A percentile compares a stretch with the other conserved stretches of the same genome.
phyloP scores from a whole-genome alignment of 2,888 invertebrate species.

The Sipha maydis region DNA sequence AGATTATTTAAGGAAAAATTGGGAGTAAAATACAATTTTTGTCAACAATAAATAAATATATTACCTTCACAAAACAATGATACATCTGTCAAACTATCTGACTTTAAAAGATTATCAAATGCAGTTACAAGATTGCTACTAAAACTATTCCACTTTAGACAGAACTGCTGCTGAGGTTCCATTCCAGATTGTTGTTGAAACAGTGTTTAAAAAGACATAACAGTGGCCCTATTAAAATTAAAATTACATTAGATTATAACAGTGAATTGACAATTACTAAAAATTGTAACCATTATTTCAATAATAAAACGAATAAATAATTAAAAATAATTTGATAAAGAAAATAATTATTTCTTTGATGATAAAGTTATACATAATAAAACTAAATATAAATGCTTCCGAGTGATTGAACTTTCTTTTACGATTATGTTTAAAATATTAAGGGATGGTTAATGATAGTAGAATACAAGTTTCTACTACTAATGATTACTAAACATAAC shows the following conservation, averaged over 20 bases:
- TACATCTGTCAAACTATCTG: slow-evolving; percentile 91
- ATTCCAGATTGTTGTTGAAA: slow-evolving; percentile 72
- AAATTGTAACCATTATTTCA: background rate
- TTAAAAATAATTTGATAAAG: background rate
- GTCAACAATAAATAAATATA: slow-evolving; percentile 5
- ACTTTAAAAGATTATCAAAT: slow-evolving; percentile 92
- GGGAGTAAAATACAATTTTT: background rate
- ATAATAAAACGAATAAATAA: background rate
- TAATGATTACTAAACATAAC: background rate
- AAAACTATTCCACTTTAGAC: slow-evolving; percentile 96
- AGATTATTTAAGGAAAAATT: background rate
- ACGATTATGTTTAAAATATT: background rate
- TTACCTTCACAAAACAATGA: slow-evolving; percentile 91
- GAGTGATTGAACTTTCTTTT: background rate
- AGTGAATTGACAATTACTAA: background rate
- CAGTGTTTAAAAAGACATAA: slow-evolving; percentile 63
- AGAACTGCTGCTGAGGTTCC: slow-evolving; percentile 93
- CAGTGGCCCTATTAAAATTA: slow-evolving; percentile 61
- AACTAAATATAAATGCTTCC: background rate
- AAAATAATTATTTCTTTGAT: background rate
- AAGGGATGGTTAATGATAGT: background rate
- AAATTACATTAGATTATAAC: slow-evolving; percentile 14
- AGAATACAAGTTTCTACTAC: background rate
- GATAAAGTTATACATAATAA: background rate
- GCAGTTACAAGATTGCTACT: slow-evolving; percentile 92